These are phyloP conservation scores for Latrodectus hesperus DNA, from an alignment of 2,888 invertebrate species.

Conservation along the genomic window DNA sequence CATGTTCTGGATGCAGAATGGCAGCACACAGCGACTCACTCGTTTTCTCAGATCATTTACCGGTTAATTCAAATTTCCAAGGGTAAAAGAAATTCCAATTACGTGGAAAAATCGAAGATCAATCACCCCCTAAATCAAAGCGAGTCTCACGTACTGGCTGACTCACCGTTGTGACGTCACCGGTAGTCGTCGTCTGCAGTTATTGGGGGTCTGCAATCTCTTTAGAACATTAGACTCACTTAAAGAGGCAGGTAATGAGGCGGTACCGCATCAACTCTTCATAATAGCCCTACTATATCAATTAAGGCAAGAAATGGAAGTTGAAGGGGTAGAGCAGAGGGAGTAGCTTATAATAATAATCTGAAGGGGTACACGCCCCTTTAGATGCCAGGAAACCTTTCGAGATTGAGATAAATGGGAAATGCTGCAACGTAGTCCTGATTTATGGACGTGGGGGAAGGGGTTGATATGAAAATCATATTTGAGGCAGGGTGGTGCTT, in stretches of 20 bases:
- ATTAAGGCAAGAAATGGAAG: constrained; percentile 57
- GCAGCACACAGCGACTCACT: no score
- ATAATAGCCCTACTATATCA: constrained; percentile 62
- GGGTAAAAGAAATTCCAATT: background rate
- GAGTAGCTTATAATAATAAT: constrained; percentile 37
- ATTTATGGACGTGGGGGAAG: constrained; percentile 37
- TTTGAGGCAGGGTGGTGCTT: constrained; percentile 24
- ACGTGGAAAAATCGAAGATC: background rate
- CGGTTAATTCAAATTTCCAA: no score
- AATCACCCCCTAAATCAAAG: background rate
- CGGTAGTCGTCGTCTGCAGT: constrained; percentile 26
- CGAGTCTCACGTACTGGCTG: constrained; percentile 5
- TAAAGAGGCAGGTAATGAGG: constrained; percentile 55
- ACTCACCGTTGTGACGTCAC: constrained; percentile 51
- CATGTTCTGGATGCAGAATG: no score
- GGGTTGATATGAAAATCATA: constrained; percentile 39
- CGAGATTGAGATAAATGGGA: constrained; percentile 62
- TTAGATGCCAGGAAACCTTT: constrained; percentile 16
- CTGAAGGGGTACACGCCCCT: constrained; percentile 12
- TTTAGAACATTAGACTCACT: constrained; percentile 53
- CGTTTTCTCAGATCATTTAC: no score
- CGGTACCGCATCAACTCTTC: constrained; percentile 51
- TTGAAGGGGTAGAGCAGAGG: constrained; percentile 16
- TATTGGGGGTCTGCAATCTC: constrained; percentile 25
- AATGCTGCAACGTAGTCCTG: constrained; percentile 18